Percentiles rank a stretch among this genome's conserved stretches.
Evolutionary conservation across 1,140 invertebrate genomes (phyloP).

Genomic region (Bombus confusus): DNA sequence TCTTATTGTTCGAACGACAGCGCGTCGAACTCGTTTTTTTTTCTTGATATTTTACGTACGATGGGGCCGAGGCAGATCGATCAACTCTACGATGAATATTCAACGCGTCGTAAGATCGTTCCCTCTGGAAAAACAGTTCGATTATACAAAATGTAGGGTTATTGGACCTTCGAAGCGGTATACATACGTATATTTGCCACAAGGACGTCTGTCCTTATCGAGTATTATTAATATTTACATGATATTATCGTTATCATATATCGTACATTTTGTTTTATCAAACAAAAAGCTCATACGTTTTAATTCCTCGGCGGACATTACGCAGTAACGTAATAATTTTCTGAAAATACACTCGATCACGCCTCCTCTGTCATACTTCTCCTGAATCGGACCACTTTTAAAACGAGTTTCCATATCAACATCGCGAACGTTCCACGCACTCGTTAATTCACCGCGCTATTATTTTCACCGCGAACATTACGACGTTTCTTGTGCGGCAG

Average conservation of each 20-base stretch:
- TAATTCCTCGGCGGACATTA: not conserved
- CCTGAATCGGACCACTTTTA: not conserved
- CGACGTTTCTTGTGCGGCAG: not conserved
- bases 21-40: not conserved
- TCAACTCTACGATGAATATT: conserved; percentile 39
- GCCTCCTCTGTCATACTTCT: not conserved
- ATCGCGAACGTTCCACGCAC: not conserved
- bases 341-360: not conserved
- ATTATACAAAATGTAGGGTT: not conserved
- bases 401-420: not conserved
- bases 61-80: conserved; percentile 1
- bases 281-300: not conserved
- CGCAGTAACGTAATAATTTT: not conserved
- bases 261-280: not conserved
- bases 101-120: not conserved
- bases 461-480: conserved; percentile 28
- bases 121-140: conserved; percentile 20
- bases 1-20: conserved; percentile 47
- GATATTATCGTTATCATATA: not conserved
- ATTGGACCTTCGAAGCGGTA: not conserved
- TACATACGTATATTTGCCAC: not conserved
- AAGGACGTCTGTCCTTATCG: not conserved
- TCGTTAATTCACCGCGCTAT: conserved; percentile 27
- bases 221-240: not conserved
- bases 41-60: not conserved